A percentile compares a stretch with the other conserved stretches of the same genome.
Conservation (phyloP, 2,797 vertebrate species). For the Clamator glandarius region DNA sequence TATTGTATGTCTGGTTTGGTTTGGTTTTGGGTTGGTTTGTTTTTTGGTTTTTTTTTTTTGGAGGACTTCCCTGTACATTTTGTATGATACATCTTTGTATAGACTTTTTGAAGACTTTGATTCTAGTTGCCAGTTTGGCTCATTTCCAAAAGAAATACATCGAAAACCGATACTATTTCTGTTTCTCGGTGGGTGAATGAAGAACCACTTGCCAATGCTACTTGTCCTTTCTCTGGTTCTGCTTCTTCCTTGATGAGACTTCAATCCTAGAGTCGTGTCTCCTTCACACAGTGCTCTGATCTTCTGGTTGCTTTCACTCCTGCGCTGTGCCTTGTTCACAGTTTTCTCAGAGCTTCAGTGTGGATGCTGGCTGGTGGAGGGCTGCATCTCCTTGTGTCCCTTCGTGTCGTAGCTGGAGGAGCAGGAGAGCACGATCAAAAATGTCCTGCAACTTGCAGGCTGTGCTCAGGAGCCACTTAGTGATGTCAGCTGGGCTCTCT, state of each 20-base stretch:
- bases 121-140: conserved; percentile 80
- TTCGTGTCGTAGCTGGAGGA: rapidly evolving
- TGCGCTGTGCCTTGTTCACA: rapidly evolving
- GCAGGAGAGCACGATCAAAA: too few relatives aligned
- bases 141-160: conserved; percentile 83
- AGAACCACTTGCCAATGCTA: not conserved
- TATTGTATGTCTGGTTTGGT: conserved; percentile 60
- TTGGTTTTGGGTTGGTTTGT: not conserved
- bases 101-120: conserved; percentile 84
- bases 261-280: not conserved
- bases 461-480: not conserved
- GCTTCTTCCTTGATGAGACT: not conserved
- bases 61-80: conserved; percentile 81
- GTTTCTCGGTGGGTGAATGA: conserved; percentile 57
- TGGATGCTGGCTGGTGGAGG: rapidly evolving
- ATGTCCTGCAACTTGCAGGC: not conserved
- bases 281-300: rapidly evolving
- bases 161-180: conserved; percentile 65
- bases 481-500: not conserved
- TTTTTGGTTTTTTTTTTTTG: conserved; percentile 67
- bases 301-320: not conserved
- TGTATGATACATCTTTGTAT: conserved; percentile 84
- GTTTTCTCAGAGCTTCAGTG: not conserved
- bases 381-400: not conserved
- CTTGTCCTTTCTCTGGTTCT: conserved; percentile 41